Evolutionary conservation across 2,888 invertebrate species (phyloP).

Genomic region (Rapana venosa): DNA sequence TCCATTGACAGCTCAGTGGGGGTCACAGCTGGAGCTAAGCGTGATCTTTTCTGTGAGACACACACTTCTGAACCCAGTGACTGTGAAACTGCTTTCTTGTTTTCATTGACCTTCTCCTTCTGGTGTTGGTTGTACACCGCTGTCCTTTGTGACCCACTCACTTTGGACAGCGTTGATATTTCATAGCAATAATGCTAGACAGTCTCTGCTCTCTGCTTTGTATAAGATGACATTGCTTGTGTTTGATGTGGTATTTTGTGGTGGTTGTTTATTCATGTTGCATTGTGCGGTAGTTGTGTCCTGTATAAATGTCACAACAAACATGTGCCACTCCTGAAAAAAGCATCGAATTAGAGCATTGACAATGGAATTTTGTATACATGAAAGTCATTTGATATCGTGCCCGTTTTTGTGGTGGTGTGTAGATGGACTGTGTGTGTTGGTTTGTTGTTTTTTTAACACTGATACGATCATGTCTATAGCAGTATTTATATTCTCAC

Average conservation of each 20-base stretch:
- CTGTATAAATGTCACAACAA: no score
- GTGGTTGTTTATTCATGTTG: background rate
- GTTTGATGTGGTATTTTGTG: background rate
- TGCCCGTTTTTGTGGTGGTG: background rate
- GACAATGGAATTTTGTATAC: background rate
- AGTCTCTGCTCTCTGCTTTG: no score
- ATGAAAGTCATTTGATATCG: background rate
- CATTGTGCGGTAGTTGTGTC: background rate
- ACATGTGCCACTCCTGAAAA: background rate
- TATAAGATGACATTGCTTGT: background rate
- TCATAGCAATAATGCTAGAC: no score
- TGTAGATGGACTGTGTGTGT: background rate
- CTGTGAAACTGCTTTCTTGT: no score
- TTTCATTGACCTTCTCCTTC: no score
- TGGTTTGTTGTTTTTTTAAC: background rate
- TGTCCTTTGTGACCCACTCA: no score
- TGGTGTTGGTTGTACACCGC: no score
- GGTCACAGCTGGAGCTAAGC: no score
- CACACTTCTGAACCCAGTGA: no score
- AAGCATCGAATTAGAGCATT: conserved; percentile 2
- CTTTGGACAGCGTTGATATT: no score
- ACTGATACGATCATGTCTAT: background rate
- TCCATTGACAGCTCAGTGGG: no score
- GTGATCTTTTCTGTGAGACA: no score
- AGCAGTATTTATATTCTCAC: background rate